A percentile compares a stretch with the other conserved stretches of the same genome.
Conservation (phyloP, 2,888 invertebrate species). For the Drosophila parthenogenetica region DNA sequence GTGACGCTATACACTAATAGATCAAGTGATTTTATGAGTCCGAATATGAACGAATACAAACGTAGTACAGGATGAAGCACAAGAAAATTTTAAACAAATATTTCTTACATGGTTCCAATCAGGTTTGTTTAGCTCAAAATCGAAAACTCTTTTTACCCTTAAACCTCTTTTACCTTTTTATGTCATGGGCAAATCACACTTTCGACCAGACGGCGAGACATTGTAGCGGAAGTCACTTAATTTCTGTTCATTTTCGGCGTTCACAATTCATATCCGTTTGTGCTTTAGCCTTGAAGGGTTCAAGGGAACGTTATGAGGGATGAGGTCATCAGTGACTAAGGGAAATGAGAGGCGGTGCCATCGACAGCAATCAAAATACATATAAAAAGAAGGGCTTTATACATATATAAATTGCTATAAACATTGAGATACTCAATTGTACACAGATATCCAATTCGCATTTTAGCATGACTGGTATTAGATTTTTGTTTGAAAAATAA, state of each 20-base stretch:
- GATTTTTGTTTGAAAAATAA: too few relatives aligned
- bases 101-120: background rate
- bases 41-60: too few relatives aligned
- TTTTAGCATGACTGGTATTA: background rate
- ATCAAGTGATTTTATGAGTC: too few relatives aligned
- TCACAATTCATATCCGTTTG: slow-evolving; percentile 82
- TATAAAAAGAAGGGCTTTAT: background rate
- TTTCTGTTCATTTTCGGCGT: slow-evolving; percentile 81
- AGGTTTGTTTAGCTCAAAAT: background rate
- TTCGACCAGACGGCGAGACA: slow-evolving; percentile 83
- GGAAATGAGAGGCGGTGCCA: slow-evolving; percentile 25
- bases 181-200: slow-evolving; percentile 59
- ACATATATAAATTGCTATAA: background rate
- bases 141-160: background rate
- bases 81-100: background rate
- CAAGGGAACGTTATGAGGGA: slow-evolving; percentile 9
- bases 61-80: too few relatives aligned
- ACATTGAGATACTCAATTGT: too few relatives aligned
- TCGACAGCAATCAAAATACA: slow-evolving; percentile 1
- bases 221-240: slow-evolving; percentile 84
- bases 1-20: too few relatives aligned
- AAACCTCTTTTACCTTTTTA: slow-evolving; percentile 11
- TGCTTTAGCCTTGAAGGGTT: slow-evolving; percentile 49
- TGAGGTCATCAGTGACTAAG: slow-evolving; percentile 14
- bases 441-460: background rate